phyloP scores from a whole-genome alignment of 1,140 invertebrate species.

The Sycophaga agraensis region DNA sequence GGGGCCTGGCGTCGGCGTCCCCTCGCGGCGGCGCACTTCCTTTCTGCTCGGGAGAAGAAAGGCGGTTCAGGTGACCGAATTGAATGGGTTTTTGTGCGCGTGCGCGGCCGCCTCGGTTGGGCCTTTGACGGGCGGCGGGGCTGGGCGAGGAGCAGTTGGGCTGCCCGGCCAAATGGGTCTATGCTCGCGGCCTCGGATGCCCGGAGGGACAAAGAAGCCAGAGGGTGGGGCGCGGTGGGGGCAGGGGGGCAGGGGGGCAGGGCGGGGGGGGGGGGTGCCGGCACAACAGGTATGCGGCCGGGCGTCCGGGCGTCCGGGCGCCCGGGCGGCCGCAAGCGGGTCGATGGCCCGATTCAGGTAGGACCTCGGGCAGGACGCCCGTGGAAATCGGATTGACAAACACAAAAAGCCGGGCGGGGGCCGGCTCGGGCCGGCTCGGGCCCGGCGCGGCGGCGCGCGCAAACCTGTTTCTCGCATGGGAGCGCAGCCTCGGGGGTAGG shows the following conservation, averaged over 20 bases:
- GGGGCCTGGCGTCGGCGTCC: neutral
- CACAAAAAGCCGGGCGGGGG: too few relatives aligned
- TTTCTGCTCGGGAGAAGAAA: conserved; percentile 7
- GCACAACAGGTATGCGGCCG: conserved; percentile 22
- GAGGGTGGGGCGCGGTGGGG: neutral
- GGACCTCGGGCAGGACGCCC: neutral
- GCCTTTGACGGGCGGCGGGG: neutral
- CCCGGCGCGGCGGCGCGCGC: too few relatives aligned
- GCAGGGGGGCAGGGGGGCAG: neutral
- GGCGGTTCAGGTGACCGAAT: conserved; percentile 26
- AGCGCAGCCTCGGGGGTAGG: too few relatives aligned
- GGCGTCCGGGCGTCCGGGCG: neutral
- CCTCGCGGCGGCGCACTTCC: neutral
- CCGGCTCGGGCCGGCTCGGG: too few relatives aligned
- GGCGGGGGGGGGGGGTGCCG: neutral
- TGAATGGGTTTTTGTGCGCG: conserved; percentile 29
- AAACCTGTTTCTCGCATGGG: conserved; percentile 24
- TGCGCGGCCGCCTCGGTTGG: neutral
- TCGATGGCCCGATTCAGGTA: conserved; percentile 30
- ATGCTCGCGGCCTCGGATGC: too few relatives aligned
- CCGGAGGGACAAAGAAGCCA: conserved; percentile 1
- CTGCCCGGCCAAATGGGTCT: too few relatives aligned
- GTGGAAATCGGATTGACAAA: conserved; percentile 29
- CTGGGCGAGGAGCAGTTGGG: neutral
- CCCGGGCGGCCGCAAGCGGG: neutral